Conservation (phyloP, 2,113 vertebrate species). For the Siniperca chuatsi region DNA sequence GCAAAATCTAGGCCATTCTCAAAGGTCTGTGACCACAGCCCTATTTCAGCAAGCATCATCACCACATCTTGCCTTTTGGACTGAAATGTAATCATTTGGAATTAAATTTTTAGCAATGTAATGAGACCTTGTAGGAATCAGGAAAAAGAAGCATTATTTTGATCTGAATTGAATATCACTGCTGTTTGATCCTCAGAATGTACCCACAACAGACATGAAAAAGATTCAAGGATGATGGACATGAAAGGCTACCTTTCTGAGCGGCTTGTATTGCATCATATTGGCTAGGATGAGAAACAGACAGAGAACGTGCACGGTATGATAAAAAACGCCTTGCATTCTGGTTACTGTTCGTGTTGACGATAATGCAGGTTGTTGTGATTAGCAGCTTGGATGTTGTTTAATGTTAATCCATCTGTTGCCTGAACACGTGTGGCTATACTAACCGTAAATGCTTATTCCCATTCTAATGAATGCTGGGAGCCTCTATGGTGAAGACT, state of each 20-base stretch:
- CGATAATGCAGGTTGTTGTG: background rate
- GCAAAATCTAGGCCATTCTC: conserved; percentile 22
- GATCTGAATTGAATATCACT: conserved; percentile 57
- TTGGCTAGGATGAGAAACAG: conserved; percentile 41
- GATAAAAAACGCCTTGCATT: conserved; percentile 6
- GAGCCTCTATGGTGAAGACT: conserved; percentile 18
- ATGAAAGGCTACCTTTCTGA: conserved; percentile 65
- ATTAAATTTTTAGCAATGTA: conserved; percentile 19
- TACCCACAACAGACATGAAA: conserved; percentile 63
- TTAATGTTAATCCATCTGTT: conserved; percentile 21
- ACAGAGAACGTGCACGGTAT: conserved; percentile 32
- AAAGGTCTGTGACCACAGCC: background rate
- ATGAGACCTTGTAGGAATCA: conserved; percentile 31
- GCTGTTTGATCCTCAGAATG: conserved; percentile 56
- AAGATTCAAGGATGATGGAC: conserved; percentile 61
- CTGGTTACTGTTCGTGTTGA: conserved; percentile 7
- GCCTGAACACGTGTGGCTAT: conserved; percentile 6
- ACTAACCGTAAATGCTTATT: conserved; percentile 11
- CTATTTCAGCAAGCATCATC: conserved; percentile 14
- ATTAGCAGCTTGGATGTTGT: conserved; percentile 3
- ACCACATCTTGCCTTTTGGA: conserved; percentile 14
- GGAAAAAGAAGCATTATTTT: conserved; percentile 44
- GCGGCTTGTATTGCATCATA: conserved; percentile 53
- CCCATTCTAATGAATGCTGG: conserved; percentile 28
- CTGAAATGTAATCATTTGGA: conserved; percentile 41